These are phyloP conservation scores for Chromis chromis DNA, from an alignment of 2,797 vertebrate genomes.

Conservation along the genomic window DNA sequence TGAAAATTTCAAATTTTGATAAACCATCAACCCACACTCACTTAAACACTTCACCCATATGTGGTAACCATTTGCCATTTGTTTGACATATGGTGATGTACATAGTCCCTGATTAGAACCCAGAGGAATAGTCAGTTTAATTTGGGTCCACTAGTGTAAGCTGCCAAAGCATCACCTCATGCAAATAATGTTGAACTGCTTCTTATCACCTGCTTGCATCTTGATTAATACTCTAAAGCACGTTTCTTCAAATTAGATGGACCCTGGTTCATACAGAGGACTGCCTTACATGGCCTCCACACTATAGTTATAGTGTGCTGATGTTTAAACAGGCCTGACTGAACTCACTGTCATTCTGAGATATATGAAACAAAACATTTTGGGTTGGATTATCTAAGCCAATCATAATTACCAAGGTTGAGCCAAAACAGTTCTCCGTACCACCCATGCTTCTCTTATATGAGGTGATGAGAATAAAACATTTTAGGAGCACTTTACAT, in stretches of 20 bases:
- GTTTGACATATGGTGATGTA: neutral
- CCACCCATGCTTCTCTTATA: slow-evolving; percentile 1
- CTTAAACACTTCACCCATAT: neutral
- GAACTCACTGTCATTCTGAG: slow-evolving; percentile 9
- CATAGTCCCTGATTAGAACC: too few relatives aligned
- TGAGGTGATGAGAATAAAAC: neutral
- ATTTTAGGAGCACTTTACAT: neutral
- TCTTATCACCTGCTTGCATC: neutral
- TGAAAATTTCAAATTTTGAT: neutral
- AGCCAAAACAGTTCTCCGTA: neutral
- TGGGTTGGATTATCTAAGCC: neutral
- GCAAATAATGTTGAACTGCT: neutral
- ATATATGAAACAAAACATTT: neutral
- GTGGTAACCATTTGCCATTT: slow-evolving; percentile 2
- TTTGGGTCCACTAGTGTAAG: neutral
- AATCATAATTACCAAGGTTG: slow-evolving; percentile 16
- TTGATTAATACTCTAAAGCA: slow-evolving; percentile 22
- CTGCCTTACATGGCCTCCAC: slow-evolving; percentile 17
- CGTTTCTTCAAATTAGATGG: slow-evolving; percentile 22
- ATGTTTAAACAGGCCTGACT: slow-evolving; percentile 11
- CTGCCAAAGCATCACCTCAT: neutral
- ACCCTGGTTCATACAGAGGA: slow-evolving; percentile 10
- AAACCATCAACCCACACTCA: neutral
- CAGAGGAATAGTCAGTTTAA: too few relatives aligned
- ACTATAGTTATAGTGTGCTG: slow-evolving; percentile 21